phyloP scores from a whole-genome alignment of 2,888 invertebrate species.

The Chloroclysta siterata region DNA sequence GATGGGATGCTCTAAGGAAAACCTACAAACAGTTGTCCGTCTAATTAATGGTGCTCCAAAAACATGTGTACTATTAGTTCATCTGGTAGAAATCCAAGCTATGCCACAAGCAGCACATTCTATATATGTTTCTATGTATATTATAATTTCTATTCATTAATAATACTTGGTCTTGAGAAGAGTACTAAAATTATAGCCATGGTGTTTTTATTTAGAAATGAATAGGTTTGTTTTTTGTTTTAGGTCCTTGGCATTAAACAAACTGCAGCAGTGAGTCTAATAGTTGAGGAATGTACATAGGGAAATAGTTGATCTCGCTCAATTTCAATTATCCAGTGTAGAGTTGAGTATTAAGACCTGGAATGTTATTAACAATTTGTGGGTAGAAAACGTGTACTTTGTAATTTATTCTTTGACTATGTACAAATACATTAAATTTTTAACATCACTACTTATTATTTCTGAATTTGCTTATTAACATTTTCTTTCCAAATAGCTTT shows the following conservation, averaged over 20 bases:
- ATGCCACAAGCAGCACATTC: no score
- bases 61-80: no score
- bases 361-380: background rate
- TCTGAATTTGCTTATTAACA: slow-evolving; percentile 62
- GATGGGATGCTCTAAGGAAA: no score
- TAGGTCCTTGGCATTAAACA: slow-evolving; percentile 55
- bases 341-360: background rate
- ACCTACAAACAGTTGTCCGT: no score
- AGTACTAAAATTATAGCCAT: no score
- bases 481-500: slow-evolving; percentile 67
- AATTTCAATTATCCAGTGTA: background rate
- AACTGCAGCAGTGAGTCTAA: slow-evolving; percentile 8
- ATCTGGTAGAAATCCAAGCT: no score
- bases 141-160: no score
- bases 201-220: background rate
- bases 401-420: slow-evolving; percentile 7
- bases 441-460: slow-evolving; percentile 58
- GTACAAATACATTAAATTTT: slow-evolving; percentile 22
- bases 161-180: no score
- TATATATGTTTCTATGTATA: no score
- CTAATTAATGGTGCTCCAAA: no score
- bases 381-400: slow-evolving; percentile 1
- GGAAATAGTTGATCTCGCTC: background rate
- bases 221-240: slow-evolving; percentile 40
- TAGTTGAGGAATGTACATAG: background rate